Percentiles rank a stretch among this genome's conserved stretches.
Evolutionary conservation across 2,797 vertebrate species (phyloP).

Genomic region (Adelosebastes latens): DNA sequence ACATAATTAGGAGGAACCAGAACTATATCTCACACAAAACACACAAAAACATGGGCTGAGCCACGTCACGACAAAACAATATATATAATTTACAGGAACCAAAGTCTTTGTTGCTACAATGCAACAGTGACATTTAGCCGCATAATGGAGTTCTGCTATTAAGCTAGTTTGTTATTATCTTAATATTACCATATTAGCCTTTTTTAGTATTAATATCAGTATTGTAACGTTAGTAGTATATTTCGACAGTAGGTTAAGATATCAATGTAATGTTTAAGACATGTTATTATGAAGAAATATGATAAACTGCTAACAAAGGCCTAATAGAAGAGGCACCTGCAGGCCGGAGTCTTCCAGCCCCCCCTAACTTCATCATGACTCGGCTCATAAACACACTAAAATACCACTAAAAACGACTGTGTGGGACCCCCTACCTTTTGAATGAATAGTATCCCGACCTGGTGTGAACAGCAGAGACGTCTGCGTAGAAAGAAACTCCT

Average conservation of each 20-base stretch:
- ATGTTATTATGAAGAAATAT: no score
- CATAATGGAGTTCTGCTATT: not conserved
- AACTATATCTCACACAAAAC: not conserved
- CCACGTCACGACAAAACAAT: not conserved
- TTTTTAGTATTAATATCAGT: not conserved
- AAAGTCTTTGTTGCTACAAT: not conserved
- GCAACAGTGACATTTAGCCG: not conserved
- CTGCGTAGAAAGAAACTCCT: not conserved
- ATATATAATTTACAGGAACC: not conserved
- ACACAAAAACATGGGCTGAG: not conserved
- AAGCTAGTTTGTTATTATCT: not conserved
- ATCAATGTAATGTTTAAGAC: not conserved
- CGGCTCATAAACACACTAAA: not conserved
- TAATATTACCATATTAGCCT: not conserved
- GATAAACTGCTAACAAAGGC: not conserved
- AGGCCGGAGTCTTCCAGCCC: conserved; percentile 48
- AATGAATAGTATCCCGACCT: not conserved
- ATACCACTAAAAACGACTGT: not conserved
- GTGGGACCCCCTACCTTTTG: conserved; percentile 50
- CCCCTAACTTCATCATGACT: conserved; percentile 26
- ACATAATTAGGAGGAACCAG: not conserved
- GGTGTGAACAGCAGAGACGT: not conserved
- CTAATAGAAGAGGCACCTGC: conserved; percentile 34
- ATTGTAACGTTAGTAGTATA: not conserved
- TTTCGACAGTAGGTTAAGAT: not conserved